Conservation (phyloP, 2,888 invertebrate genomes). For the Hemicrepidius hirtus region DNA sequence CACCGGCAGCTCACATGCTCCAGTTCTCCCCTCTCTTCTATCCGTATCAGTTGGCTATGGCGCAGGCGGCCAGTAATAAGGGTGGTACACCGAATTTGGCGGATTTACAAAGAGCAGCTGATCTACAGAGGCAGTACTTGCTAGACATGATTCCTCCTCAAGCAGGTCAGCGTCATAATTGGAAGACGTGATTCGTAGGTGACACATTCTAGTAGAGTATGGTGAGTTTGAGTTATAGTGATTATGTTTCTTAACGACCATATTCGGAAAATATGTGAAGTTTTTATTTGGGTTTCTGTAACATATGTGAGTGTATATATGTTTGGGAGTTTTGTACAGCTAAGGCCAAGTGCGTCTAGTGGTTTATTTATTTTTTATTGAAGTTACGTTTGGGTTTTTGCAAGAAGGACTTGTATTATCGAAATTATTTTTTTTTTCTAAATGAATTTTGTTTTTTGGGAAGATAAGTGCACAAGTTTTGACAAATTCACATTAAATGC, state of each 20-base stretch:
- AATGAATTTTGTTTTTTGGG: constrained; percentile 2
- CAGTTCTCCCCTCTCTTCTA: constrained; percentile 91
- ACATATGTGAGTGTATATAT: constrained; percentile 52
- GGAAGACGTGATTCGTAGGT: constrained; percentile 77
- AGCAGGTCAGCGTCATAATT: constrained; percentile 75
- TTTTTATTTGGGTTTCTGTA: constrained; percentile 43
- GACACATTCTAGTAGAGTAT: constrained; percentile 44
- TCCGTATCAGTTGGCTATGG: constrained; percentile 92
- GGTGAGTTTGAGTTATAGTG: constrained; percentile 41
- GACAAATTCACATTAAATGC: constrained; percentile 8
- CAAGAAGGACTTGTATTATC: neutral
- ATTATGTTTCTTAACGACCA: constrained; percentile 36
- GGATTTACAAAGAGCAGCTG: constrained; percentile 90
- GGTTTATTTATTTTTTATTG: constrained; percentile 46
- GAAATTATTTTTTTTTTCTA: neutral
- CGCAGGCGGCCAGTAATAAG: constrained; percentile 78
- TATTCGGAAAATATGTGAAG: constrained; percentile 34
- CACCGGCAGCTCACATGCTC: constrained; percentile 90
- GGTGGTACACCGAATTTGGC: constrained; percentile 76
- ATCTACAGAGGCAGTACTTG: constrained; percentile 95
- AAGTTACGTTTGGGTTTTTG: constrained; percentile 26
- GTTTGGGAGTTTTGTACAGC: constrained; percentile 46
- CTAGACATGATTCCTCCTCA: constrained; percentile 94
- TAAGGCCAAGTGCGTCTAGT: constrained; percentile 39
- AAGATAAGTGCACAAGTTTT: constrained; percentile 19